Base-by-base conservation (phyloP, 64 coral and sea anemone species). In the Dendronephthya gigantea region DNA sequence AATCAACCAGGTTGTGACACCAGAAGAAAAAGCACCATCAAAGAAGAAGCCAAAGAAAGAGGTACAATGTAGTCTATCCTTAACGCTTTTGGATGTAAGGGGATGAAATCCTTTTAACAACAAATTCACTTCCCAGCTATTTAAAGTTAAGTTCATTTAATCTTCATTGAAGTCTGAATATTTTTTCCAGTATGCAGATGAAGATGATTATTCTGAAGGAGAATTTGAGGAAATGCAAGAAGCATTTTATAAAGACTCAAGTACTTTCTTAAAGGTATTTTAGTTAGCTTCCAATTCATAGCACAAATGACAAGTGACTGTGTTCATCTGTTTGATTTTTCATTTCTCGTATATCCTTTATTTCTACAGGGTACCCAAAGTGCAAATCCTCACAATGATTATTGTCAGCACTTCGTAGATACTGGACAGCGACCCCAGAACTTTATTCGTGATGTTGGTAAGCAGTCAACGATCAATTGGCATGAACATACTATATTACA, bases 201-300 rank as follows among this genome's bases (percentile, higher is more conserved):
- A 91, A 43, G 90, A 87, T 91, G 88, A 90, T 82, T 81, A 86
- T 35, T 89, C 86, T 88, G 89, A 93, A 49, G 92, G 90, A 8
- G 83, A 72, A 45, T 93, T 90, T 56, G 95, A 93, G 4, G 81
- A 90, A 16, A 92, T 93, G 15, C 92, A 98, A 86, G 89, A 93
- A 36, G 88, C 45, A 28, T 72, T 93, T 34, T 98, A 98, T 48
- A 98, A 98, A 85, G 95, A 93, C 40, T 98, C 95, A n/a, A 98
- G 95, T 89, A 92, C 93, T 15, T 98, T 98, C 32, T 86, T 98
- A 35, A 98, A 98, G 95, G 95, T 98, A n/a, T n/a, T n/a, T n/a
- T 84, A 28, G 43, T 10, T n/a, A 35, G 30, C 15, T 48, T 50
- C 16, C 35, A 66, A 28, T 40, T 36, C 40, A 7, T 22, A 23